These are phyloP conservation scores for Nematolebias whitei DNA, from an alignment of 2,113 vertebrate species.

Conservation along the genomic window DNA sequence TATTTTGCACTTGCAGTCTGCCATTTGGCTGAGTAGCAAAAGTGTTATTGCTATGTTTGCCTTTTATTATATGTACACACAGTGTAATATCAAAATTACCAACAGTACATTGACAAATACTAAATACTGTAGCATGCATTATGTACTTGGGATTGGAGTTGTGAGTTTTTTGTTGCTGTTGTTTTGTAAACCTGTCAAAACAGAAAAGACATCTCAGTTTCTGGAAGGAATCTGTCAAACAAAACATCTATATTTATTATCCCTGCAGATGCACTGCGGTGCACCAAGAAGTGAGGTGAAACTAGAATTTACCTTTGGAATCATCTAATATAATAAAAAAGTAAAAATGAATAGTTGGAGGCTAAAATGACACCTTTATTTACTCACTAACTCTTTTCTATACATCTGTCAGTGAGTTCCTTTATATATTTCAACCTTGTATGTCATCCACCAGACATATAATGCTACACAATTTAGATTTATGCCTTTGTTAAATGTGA, in stretches of 20 bases:
- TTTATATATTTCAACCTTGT: not conserved
- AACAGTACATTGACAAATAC: not conserved
- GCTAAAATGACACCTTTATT: not conserved
- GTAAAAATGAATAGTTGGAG: not conserved
- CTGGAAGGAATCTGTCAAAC: not conserved
- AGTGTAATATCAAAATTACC: not conserved
- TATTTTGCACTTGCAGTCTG: conserved; percentile 18
- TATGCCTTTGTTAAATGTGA: not conserved
- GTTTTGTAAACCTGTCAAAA: not conserved
- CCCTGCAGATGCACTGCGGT: not conserved
- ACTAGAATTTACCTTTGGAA: not conserved
- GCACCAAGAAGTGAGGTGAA: too few relatives aligned
- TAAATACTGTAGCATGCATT: not conserved
- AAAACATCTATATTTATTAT: not conserved
- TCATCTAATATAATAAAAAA: not conserved
- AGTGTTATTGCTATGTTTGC: not conserved
- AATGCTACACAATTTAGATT: too few relatives aligned
- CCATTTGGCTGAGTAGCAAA: too few relatives aligned
- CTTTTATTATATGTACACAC: not conserved
- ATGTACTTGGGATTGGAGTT: not conserved
- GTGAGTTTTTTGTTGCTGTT: not conserved
- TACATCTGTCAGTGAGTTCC: not conserved
- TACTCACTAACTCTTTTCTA: not conserved
- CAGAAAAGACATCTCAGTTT: conserved; percentile 1
- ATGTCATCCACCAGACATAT: too few relatives aligned